Evolutionary conservation across 2,113 vertebrate genomes (phyloP), one percentile per base, ranked within the genome.

Genomic region (Clarias macrocephalus): DNA sequence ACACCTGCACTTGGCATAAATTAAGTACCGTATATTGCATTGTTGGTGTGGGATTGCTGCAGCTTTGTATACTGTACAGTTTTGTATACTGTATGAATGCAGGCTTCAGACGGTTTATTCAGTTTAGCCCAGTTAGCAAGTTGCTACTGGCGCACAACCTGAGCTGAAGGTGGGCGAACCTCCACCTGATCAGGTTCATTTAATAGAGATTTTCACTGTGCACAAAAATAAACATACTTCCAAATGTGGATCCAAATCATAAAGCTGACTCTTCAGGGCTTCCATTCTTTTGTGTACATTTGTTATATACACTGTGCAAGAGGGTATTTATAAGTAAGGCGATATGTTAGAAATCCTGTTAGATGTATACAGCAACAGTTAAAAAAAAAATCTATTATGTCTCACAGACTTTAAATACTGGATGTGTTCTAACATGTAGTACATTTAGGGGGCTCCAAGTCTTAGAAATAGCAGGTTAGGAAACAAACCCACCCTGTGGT

Each of bases 401-500:
- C 18, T 70, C 30, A 59, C 37, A 28, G 23, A 25, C 23, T 30
- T 25, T 92, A 90, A 52, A 8, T 0, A 28, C 79, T 81, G 88
- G 81, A 88, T 86, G 18, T 76, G 75, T 5, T 3, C 52, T 83
- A 83, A 70, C 87, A 80, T 85, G 30, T 63, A 3, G 16, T 70
- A 87, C 91, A 94, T 91, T 89, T 85, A 91, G 93, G 82, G 90
- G 93, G 91, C 92, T 72, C 88, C 87, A 68, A 91, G 87, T 80
- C 18, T 57, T 66, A 88, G 82, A 89, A 68, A 91, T 90, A 28
- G 57, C 75, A 80, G 21, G 7, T 59, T 80, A 25, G 23, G 13
- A 76, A 80, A 88, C n/a, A 79, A 85, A 52, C 33, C 57, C 81
- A n/a, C 30, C 48, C 57, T n/a, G 0, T 73, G 13, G 52, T 62